Base-by-base conservation (phyloP, 2,113 vertebrate genomes). In the Xiphias gladius region DNA sequence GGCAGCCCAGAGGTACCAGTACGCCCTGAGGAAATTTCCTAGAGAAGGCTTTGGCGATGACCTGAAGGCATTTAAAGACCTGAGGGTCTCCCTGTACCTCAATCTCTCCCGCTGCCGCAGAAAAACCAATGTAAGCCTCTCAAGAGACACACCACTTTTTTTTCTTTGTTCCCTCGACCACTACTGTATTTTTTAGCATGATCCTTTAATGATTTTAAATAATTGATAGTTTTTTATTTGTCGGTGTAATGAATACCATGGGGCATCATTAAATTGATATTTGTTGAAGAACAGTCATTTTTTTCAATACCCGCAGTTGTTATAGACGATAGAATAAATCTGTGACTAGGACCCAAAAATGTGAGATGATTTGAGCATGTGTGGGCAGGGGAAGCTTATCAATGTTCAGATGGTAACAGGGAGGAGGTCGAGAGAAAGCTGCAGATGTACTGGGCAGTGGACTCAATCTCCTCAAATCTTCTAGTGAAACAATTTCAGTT, bases 1-100 rank as follows among this genome's bases (percentile, higher is more conserved):
- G 62, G 98, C 98, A 4, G 96, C 98, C 1, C 98, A 99, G 95
- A 95, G 98, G 89, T 99, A 99, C 90, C 98, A 99, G 91, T 99
- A 99, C 1, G 98, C 98, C 73, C 76, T 99, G 79, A 95, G 97
- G 91, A 99, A 99, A 94, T 99, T 99, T 92, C 98, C 98, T 0
- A 93, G 98, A 81, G 98, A 99, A 92, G 97, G 97, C 19, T 96
- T 97, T 20, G 97, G 97, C 26, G 98, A 99, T 77, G 98, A 99
- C 89, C 96, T 98, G 91, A 97, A 97, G 93, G 96, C 97, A 0
- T 99, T 99, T 87, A 97, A 96, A 86, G 98, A 99, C 86, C 96
- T 99, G 14, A 93, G 96, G 79, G 97, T 99, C 61, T 98, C 98
- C 1, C 91, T 99, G 7, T 99, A 98, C 92, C 96, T 99, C 69